A percentile compares a stretch with the other conserved stretches of the same genome.
phyloP scores from a whole-genome alignment of 1,140 invertebrate genomes.

The Anagrus nilaparvatae region DNA sequence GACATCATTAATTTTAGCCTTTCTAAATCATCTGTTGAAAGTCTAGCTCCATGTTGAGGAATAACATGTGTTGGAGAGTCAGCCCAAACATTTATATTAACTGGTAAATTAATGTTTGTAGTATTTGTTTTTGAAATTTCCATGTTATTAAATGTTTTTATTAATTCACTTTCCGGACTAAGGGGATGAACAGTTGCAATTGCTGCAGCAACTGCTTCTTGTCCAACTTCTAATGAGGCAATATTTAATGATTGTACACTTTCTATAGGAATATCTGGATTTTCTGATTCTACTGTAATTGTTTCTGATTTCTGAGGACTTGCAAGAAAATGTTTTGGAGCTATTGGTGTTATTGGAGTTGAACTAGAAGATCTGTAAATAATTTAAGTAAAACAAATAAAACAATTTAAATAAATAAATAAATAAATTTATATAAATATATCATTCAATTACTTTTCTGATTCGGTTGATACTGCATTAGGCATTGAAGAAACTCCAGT shows the following conservation, averaged over 20 bases:
- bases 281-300: slow-evolving; percentile 30
- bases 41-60: slow-evolving; percentile 57
- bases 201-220: slow-evolving; percentile 33
- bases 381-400: slow-evolving; percentile 12
- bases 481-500: slow-evolving; percentile 46
- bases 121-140: slow-evolving; percentile 15
- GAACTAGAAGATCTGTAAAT: slow-evolving; percentile 24
- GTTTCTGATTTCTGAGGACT: slow-evolving; percentile 29
- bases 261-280: slow-evolving; percentile 26
- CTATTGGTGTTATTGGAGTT: slow-evolving; percentile 31
- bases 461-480: slow-evolving; percentile 34
- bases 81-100: slow-evolving; percentile 50
- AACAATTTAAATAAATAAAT: not conserved
- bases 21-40: slow-evolving; percentile 75
- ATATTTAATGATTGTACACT: too few relatives aligned
- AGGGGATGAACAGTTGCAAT: slow-evolving; percentile 49
- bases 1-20: slow-evolving; percentile 74
- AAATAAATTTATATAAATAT: not conserved
- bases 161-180: slow-evolving; percentile 45
- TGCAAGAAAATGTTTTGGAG: slow-evolving; percentile 26
- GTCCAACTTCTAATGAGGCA: slow-evolving; percentile 44
- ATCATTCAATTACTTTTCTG: slow-evolving; percentile 29
- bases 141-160: slow-evolving; percentile 18
- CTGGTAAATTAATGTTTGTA: slow-evolving; percentile 35
- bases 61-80: slow-evolving; percentile 39